Conservation (phyloP, 2,113 vertebrate genomes). For the Saccopteryx leptura region DNA sequence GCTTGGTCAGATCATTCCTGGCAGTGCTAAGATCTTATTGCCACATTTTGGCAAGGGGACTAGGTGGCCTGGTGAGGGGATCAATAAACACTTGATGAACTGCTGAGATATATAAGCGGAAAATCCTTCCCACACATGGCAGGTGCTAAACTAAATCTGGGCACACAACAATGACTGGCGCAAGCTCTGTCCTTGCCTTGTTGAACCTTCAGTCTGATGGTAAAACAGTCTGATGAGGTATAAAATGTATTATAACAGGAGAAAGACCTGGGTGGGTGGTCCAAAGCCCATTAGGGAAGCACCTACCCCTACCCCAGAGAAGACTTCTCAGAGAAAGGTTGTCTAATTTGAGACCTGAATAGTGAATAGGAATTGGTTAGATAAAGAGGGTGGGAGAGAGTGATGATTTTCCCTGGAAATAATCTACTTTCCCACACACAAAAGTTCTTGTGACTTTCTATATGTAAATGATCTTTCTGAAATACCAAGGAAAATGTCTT, state of each 20-base stretch:
- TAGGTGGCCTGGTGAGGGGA: background rate
- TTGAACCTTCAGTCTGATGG: background rate
- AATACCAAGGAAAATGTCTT: background rate
- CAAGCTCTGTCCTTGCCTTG: background rate
- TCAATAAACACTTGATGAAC: accelerated
- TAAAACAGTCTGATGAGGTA: accelerated
- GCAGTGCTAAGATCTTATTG: background rate
- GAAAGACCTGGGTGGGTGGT: background rate
- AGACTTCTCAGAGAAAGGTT: background rate
- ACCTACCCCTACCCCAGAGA: background rate
- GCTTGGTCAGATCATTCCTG: background rate
- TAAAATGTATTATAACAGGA: background rate
- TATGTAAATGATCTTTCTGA: background rate
- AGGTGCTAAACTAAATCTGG: background rate
- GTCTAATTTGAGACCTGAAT: background rate
- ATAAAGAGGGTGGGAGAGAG: background rate
- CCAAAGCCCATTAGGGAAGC: background rate
- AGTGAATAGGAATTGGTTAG: background rate
- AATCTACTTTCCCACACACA: background rate
- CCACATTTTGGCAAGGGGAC: background rate
- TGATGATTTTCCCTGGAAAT: background rate
- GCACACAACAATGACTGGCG: accelerated
- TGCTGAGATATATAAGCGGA: accelerated
- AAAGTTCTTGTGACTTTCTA: background rate
- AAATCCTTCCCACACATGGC: accelerated